Conservation (phyloP, 2,797 vertebrate species). For the Pantherophis alleghaniensis region DNA sequence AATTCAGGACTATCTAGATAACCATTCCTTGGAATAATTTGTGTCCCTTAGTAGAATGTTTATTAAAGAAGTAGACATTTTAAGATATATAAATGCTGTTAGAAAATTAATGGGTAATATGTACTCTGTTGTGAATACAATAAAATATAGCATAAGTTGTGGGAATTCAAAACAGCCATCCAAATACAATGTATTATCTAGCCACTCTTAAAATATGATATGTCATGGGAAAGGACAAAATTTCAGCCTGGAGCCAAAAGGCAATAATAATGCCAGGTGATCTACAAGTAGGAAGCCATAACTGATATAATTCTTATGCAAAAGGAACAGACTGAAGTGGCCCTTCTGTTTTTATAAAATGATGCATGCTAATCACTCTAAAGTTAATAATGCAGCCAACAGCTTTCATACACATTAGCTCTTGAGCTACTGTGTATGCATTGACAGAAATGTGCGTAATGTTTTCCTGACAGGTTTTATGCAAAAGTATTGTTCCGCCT, state of each 20-base stretch:
- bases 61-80: neutral
- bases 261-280: neutral
- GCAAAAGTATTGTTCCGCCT: neutral
- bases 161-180: neutral
- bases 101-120: neutral
- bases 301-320: neutral
- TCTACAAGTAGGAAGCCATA: neutral
- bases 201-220: neutral
- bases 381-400: neutral
- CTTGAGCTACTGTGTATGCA: neutral
- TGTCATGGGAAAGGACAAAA: neutral
- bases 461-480: slow-evolving; percentile 43
- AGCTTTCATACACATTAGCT: slow-evolving; percentile 41
- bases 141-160: neutral
- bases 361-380: slow-evolving; percentile 23
- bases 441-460: slow-evolving; percentile 31
- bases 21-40: neutral
- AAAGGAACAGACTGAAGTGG: neutral
- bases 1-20: neutral
- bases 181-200: neutral
- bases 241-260: neutral
- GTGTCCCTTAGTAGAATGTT: neutral
- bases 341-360: slow-evolving; percentile 36
- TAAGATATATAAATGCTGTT: neutral
- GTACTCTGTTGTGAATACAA: neutral